Conservation (phyloP, 2,797 vertebrate genomes). For the Eupleurogrammus muticus region DNA sequence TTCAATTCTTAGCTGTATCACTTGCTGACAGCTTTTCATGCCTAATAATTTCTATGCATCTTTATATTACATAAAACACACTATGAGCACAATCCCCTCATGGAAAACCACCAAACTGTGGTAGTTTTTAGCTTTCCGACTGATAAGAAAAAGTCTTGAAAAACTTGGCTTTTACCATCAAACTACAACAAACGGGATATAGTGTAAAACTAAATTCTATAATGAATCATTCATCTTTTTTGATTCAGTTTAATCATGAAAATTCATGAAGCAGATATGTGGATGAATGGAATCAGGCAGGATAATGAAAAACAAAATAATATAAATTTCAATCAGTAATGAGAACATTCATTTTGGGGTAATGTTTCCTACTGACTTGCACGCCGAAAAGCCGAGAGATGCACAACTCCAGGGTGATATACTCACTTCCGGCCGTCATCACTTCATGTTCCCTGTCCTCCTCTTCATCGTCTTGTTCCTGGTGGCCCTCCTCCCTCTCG, state of each 20-base stretch:
- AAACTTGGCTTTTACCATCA: not conserved
- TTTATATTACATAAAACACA: too few relatives aligned
- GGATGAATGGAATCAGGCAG: not conserved
- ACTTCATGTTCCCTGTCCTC: conserved; percentile 97
- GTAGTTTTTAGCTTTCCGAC: too few relatives aligned
- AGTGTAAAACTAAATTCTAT: not conserved
- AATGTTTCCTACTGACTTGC: not conserved
- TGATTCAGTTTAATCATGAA: not conserved
- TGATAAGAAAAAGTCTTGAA: not conserved
- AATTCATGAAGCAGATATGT: not conserved
- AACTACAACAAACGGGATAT: not conserved
- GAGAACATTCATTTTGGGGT: too few relatives aligned
- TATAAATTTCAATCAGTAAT: not conserved
- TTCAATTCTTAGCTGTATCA: too few relatives aligned
- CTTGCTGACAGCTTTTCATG: too few relatives aligned
- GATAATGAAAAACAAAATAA: not conserved
- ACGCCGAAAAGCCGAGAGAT: not conserved
- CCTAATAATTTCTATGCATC: too few relatives aligned
- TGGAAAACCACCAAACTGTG: too few relatives aligned
- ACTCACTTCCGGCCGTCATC: conserved; percentile 98
- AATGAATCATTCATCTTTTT: not conserved
- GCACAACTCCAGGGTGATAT: not conserved
- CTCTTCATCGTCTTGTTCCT: conserved; percentile 94
- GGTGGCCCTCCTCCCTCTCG: conserved; percentile 94
- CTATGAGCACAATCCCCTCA: too few relatives aligned